A percentile compares a stretch with the other conserved stretches of the same genome.
phyloP scores from a whole-genome alignment of 2,797 vertebrate genomes.

The Pseudomugil tenellus region DNA sequence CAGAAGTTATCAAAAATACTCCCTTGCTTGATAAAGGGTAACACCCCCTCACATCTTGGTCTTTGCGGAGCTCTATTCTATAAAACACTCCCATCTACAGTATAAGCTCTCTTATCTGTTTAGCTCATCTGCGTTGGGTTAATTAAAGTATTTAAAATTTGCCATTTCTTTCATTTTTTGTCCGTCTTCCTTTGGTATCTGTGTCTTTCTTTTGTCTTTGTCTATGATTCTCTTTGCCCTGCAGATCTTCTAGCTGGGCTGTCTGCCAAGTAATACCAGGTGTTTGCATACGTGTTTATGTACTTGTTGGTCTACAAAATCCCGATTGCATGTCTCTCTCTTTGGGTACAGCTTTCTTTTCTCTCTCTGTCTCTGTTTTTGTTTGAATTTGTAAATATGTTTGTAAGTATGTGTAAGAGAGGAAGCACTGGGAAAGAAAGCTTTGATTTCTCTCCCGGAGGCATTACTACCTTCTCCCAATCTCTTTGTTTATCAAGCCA shows the following conservation, averaged over 20 bases:
- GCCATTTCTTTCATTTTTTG: slow-evolving; percentile 20
- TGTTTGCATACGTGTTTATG: slow-evolving; percentile 3
- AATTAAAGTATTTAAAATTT: slow-evolving; percentile 54
- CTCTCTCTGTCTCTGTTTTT: slow-evolving; percentile 23
- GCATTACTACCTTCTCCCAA: slow-evolving; percentile 67
- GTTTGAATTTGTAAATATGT: slow-evolving; percentile 4
- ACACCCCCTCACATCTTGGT: no score
- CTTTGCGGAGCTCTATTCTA: slow-evolving; percentile 40
- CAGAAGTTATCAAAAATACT: no score
- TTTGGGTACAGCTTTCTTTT: no score
- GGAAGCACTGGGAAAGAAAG: slow-evolving; percentile 27
- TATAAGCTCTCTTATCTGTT: slow-evolving; percentile 57
- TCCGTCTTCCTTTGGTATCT: slow-evolving; percentile 34
- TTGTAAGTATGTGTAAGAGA: slow-evolving; percentile 11
- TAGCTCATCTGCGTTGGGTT: slow-evolving; percentile 23
- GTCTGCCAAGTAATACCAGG: slow-evolving; percentile 53
- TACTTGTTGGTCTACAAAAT: slow-evolving; percentile 12
- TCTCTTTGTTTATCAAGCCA: slow-evolving; percentile 70
- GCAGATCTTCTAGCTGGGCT: slow-evolving; percentile 53
- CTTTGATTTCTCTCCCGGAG: slow-evolving; percentile 77
- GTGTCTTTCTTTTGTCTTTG: no score
- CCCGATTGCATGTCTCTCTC: slow-evolving; percentile 16
- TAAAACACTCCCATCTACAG: slow-evolving; percentile 40
- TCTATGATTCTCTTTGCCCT: slow-evolving; percentile 41
- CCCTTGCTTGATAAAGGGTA: no score